Conservation (phyloP, 2,888 invertebrate genomes). For the Apotomis turbidana region DNA sequence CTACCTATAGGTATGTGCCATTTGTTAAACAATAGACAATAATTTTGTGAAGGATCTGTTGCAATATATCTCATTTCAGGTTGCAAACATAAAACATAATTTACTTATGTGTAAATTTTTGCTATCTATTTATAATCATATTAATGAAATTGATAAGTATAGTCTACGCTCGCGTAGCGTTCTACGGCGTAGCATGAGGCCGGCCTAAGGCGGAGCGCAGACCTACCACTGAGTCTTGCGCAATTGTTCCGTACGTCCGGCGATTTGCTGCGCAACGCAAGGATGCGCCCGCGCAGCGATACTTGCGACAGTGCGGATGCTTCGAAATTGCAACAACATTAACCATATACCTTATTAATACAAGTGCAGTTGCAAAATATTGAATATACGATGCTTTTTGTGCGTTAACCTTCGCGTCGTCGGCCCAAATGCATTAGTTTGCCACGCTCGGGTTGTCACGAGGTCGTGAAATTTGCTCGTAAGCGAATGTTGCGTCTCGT, state of each 20-base stretch:
- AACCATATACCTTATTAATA: constrained; percentile 76
- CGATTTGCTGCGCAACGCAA: constrained; percentile 79
- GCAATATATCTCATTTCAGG: no score
- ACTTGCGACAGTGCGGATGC: constrained; percentile 81
- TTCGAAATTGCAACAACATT: constrained; percentile 72
- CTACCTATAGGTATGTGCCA: no score
- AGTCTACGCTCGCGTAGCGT: constrained; percentile 43
- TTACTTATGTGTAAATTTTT: no score
- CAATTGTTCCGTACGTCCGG: constrained; percentile 79
- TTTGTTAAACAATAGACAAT: no score
- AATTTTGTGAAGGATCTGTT: no score
- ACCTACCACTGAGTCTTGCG: constrained; percentile 56
- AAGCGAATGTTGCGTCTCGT: constrained; percentile 32
- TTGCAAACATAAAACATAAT: no score
- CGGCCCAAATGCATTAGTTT: constrained; percentile 78
- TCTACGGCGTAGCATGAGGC: constrained; percentile 53
- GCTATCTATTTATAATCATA: not conserved
- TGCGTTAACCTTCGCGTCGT: constrained; percentile 75
- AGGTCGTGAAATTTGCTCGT: constrained; percentile 69
- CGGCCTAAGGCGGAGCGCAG: constrained; percentile 56
- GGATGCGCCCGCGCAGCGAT: constrained; percentile 69
- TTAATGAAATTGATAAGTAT: constrained; percentile 7
- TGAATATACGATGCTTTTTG: constrained; percentile 72
- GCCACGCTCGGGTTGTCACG: constrained; percentile 75
- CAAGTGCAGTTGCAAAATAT: constrained; percentile 79